These are phyloP conservation scores for Drosophila kambysellisi DNA, from an alignment of 2,888 invertebrate genomes.

Conservation along the genomic window DNA sequence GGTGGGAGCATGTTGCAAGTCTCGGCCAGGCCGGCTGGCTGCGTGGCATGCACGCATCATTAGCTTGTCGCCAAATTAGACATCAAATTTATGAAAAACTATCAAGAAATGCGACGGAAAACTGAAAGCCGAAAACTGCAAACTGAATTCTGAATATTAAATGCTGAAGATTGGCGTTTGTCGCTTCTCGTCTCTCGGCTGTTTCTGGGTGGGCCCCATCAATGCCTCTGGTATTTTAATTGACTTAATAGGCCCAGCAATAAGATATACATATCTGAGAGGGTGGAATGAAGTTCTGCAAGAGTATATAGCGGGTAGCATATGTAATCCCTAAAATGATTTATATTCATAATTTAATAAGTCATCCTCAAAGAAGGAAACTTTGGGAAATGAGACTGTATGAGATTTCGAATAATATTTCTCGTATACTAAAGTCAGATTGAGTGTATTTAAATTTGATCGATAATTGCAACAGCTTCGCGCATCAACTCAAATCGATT, in stretches of 20 bases:
- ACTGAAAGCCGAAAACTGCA: neutral
- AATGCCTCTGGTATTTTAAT: constrained; percentile 48
- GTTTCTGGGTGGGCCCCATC: constrained; percentile 36
- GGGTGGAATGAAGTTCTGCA: neutral
- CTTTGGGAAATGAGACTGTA: no score
- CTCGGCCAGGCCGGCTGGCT: constrained; percentile 11
- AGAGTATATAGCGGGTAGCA: neutral
- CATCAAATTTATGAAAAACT: constrained; percentile 64
- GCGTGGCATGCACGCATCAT: constrained; percentile 62
- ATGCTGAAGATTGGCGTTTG: neutral
- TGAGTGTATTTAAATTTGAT: no score
- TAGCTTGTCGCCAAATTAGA: constrained; percentile 59
- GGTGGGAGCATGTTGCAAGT: neutral
- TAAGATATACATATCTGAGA: constrained; percentile 12
- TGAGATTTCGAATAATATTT: no score
- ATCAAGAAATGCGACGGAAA: constrained; percentile 38
- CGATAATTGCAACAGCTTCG: no score
- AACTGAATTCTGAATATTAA: neutral
- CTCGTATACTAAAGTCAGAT: no score
- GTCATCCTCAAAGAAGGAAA: neutral
- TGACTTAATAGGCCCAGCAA: constrained; percentile 60
- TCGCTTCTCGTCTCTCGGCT: neutral
- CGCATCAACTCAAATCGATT: no score
- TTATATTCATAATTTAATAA: neutral
- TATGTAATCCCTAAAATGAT: neutral